phyloP scores from a whole-genome alignment of 2,888 invertebrate genomes.

The Smittia sp. region DNA sequence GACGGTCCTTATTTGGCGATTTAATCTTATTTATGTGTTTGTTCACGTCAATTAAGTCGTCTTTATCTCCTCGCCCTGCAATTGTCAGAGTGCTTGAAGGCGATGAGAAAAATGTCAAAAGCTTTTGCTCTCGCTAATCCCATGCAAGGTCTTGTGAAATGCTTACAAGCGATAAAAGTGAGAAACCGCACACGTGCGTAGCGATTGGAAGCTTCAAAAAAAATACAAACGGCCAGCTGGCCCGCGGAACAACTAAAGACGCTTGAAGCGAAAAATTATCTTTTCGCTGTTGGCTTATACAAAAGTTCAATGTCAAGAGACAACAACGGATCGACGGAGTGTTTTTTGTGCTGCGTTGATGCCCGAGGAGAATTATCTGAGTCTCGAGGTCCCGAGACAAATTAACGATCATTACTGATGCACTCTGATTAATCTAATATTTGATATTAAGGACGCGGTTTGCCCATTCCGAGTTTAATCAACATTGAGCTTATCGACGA shows the following conservation, averaged over 20 bases:
- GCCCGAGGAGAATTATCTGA: background rate
- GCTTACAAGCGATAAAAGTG: background rate
- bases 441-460: background rate
- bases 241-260: background rate
- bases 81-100: background rate
- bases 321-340: conserved; percentile 2
- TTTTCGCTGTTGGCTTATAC: background rate
- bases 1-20: conserved; percentile 1
- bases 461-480: background rate
- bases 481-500: background rate
- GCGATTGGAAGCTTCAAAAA: background rate
- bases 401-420: background rate
- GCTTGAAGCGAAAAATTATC: background rate
- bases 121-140: background rate
- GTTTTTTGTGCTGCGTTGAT: background rate
- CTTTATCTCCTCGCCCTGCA: background rate
- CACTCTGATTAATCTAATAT: background rate
- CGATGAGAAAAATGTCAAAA: background rate
- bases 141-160: background rate
- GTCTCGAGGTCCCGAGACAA: background rate
- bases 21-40: background rate
- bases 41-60: background rate
- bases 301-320: conserved; percentile 28
- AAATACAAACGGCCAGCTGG: background rate
- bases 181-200: background rate